A percentile compares a stretch with the other conserved stretches of the same genome.
Conservation (phyloP, 2,113 vertebrate genomes). For the Bucco capensis region DNA sequence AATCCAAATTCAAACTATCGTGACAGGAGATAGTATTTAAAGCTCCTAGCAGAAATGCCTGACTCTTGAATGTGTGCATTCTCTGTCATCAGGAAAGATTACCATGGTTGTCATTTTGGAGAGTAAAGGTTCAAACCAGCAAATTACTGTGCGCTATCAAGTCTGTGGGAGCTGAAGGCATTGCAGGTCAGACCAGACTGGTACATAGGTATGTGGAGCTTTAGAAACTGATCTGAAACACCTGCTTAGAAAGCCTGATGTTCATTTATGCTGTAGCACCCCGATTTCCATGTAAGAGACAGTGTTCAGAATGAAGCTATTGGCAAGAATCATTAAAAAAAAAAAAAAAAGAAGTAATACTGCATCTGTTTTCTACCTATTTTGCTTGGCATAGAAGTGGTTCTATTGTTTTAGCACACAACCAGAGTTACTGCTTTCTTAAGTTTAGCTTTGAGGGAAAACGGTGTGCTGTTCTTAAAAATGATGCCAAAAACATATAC, state of each 20-base stretch:
- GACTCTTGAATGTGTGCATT: background rate
- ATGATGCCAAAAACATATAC: background rate
- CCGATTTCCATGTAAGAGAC: background rate
- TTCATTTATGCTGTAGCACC: background rate
- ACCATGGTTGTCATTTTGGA: background rate
- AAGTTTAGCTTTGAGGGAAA: background rate
- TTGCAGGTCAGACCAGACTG: background rate
- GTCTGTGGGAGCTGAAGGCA: background rate
- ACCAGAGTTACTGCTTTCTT: background rate
- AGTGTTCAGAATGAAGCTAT: background rate
- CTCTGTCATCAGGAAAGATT: background rate
- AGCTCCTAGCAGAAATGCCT: background rate
- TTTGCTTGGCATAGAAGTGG: background rate
- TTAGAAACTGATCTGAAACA: background rate
- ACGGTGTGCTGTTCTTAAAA: background rate
- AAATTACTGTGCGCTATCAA: background rate
- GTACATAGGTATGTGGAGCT: background rate
- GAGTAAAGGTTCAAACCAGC: background rate
- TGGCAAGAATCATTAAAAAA: background rate
- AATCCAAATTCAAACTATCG: background rate
- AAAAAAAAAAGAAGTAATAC: background rate
- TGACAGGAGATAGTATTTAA: background rate
- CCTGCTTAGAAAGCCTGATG: background rate
- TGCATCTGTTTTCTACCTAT: background rate
- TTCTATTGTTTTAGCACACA: background rate